Evolutionary conservation across 2,797 vertebrate species (phyloP).

Genomic region (Alectoris magna): DNA sequence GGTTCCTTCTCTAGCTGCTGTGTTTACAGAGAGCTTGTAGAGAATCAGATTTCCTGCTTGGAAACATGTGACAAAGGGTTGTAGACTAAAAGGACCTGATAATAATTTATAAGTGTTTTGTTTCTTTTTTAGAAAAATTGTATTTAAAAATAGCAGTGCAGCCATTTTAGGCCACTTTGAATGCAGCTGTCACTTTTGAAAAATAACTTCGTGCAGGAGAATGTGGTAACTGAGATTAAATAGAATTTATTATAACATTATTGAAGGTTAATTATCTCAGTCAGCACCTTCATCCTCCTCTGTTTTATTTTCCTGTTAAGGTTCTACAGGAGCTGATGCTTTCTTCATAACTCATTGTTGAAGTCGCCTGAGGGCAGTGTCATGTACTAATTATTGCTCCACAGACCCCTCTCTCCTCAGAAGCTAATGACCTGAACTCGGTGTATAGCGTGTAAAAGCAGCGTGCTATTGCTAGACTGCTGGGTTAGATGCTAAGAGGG

Average conservation of each 20-base stretch:
- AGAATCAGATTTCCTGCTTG: not conserved
- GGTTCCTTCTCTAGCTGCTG: not conserved
- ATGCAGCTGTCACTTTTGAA: not conserved
- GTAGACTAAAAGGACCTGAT: not conserved
- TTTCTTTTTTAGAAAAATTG: not conserved
- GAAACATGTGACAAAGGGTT: not conserved
- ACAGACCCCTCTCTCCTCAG: constrained; percentile 15
- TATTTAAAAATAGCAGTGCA: constrained; percentile 5
- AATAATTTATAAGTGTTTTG: not conserved
- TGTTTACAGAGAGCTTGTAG: not conserved
- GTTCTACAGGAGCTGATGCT: not conserved
- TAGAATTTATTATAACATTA: not conserved
- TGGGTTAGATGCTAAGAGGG: not conserved
- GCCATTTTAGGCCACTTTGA: not conserved
- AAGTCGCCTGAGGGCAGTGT: constrained; percentile 31
- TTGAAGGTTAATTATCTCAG: constrained; percentile 4
- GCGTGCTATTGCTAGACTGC: not conserved
- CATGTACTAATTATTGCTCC: constrained; percentile 31
- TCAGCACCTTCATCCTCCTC: not conserved
- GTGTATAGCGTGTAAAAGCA: not conserved
- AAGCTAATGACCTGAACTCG: not conserved
- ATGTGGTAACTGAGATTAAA: not conserved
- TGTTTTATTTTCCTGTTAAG: not conserved
- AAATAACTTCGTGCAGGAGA: not conserved
- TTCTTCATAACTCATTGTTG: constrained; percentile 18